phyloP scores from a whole-genome alignment of 2,888 invertebrate species.

The Drosophila villosipedis region DNA sequence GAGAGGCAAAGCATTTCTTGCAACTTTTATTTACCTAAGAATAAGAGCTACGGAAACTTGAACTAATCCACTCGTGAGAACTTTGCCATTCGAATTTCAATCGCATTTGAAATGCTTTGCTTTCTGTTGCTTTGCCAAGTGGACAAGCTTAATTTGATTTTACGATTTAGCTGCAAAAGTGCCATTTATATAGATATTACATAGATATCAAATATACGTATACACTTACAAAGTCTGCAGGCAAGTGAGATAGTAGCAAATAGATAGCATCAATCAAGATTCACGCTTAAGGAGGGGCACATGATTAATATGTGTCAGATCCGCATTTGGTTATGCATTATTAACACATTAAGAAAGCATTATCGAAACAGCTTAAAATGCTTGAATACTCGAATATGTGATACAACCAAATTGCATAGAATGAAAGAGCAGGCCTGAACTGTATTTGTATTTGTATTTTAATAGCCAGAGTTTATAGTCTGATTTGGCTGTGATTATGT shows the following conservation, averaged over 20 bases:
- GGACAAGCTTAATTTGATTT: constrained; percentile 46
- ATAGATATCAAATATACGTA: constrained; percentile 43
- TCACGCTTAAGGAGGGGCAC: constrained; percentile 26
- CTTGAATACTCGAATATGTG: constrained; percentile 28
- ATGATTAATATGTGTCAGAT: constrained; percentile 64
- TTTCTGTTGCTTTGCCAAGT: constrained; percentile 6
- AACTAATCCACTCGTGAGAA: neutral
- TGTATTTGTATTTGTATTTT: constrained; percentile 27
- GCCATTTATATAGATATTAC: constrained; percentile 55
- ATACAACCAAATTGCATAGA: neutral
- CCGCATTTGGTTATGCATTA: constrained; percentile 57
- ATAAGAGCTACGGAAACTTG: neutral
- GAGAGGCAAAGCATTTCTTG: neutral
- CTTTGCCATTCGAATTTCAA: neutral
- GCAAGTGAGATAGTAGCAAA: constrained; percentile 7
- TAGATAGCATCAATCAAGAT: constrained; percentile 58
- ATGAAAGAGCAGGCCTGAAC: neutral
- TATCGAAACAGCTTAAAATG: constrained; percentile 45
- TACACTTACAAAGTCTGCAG: constrained; percentile 17
- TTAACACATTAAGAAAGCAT: constrained; percentile 64
- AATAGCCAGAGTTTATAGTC: constrained; percentile 30
- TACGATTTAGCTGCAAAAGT: constrained; percentile 12
- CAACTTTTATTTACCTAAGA: neutral
- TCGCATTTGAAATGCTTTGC: neutral
- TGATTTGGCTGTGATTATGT: constrained; percentile 33